Evolutionary conservation across 2,797 vertebrate genomes (phyloP).

Genomic region (Chelmon rostratus): DNA sequence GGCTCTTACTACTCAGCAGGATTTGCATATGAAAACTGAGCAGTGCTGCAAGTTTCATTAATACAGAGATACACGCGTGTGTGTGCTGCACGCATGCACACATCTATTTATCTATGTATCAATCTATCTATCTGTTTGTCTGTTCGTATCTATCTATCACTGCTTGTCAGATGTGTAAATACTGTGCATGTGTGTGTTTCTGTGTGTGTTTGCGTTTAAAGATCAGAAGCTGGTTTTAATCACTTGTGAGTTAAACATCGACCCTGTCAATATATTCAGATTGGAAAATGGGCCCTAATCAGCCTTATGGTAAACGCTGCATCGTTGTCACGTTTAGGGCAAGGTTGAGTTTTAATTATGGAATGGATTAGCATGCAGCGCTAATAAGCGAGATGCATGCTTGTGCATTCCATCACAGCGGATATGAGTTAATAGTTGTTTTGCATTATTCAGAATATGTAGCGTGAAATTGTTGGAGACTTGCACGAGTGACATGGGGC

Average conservation of each 20-base stretch:
- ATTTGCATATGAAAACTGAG: constrained; percentile 53
- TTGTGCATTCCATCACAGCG: not conserved
- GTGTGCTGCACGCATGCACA: not conserved
- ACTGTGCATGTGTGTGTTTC: not conserved
- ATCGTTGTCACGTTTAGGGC: constrained; percentile 23
- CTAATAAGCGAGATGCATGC: constrained; percentile 16
- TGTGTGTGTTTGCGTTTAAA: constrained; percentile 16
- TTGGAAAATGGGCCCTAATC: constrained; percentile 43
- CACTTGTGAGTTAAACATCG: constrained; percentile 30
- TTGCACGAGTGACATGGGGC: not conserved
- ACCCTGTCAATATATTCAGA: constrained; percentile 41
- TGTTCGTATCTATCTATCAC: not conserved
- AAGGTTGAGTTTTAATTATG: constrained; percentile 48
- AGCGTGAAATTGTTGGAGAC: constrained; percentile 7
- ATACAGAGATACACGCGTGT: not conserved
- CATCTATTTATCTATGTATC: constrained; percentile 5
- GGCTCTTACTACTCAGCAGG: constrained; percentile 43
- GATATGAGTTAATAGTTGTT: constrained; percentile 17
- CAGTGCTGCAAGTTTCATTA: constrained; percentile 24
- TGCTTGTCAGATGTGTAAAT: constrained; percentile 3
- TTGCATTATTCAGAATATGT: constrained; percentile 26
- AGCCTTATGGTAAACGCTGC: constrained; percentile 26
- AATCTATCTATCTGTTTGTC: not conserved
- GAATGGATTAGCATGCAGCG: constrained; percentile 35
- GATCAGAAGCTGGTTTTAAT: constrained; percentile 27